A percentile compares a stretch with the other conserved stretches of the same genome.
phyloP scores from a whole-genome alignment of 2,113 vertebrate species.

The Mustelus asterias region DNA sequence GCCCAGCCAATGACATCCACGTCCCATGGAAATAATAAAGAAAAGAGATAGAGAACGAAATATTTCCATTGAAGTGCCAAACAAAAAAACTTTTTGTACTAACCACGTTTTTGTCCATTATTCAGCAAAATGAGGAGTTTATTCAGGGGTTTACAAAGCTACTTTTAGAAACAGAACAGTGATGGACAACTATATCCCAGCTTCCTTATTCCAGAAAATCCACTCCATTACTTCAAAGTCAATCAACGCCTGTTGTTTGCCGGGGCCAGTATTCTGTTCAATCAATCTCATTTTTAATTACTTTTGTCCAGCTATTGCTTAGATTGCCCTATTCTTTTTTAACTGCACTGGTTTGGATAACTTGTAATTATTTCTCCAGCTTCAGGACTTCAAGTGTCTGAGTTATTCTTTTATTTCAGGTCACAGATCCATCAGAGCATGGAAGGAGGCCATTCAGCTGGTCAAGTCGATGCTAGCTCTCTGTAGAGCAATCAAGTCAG shows the following conservation, averaged over 20 bases:
- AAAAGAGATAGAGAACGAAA: neutral
- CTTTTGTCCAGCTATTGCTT: neutral
- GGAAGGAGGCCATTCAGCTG: neutral
- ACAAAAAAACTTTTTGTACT: neutral
- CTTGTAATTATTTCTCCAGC: neutral
- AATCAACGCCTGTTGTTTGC: neutral
- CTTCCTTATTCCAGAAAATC: neutral
- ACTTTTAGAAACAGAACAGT: neutral
- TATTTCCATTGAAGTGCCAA: neutral
- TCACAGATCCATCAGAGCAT: too few relatives aligned
- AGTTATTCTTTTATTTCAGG: neutral
- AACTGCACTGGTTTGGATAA: too few relatives aligned
- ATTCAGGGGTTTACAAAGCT: neutral
- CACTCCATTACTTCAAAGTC: neutral
- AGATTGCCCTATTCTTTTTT: neutral
- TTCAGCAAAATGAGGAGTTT: too few relatives aligned
- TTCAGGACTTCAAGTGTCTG: neutral
- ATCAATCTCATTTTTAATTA: constrained; percentile 13
- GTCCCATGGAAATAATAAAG: too few relatives aligned
- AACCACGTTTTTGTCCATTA: neutral
- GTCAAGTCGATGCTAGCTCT: neutral
- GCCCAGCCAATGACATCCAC: too few relatives aligned
- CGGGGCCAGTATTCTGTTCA: neutral
- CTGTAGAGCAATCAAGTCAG: neutral
- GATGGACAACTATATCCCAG: neutral